These are phyloP conservation scores for Paralichthys olivaceus DNA, from an alignment of 2,113 vertebrate species.

Conservation along the genomic window DNA sequence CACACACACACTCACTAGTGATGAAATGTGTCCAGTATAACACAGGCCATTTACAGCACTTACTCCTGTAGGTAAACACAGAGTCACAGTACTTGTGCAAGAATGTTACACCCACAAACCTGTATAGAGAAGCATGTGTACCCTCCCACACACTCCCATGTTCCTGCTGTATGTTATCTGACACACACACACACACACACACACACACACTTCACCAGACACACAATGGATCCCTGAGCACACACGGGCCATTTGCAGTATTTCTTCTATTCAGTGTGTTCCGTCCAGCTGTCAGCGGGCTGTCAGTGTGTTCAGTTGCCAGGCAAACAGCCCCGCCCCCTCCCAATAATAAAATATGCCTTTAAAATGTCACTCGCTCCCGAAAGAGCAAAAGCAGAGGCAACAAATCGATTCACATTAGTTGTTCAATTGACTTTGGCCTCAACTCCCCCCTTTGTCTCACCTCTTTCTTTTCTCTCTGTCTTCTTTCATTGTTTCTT, in stretches of 20 bases:
- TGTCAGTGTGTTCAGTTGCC: constrained; percentile 70
- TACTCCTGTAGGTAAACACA: constrained; percentile 34
- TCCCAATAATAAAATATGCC: constrained; percentile 82
- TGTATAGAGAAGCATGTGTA: not conserved
- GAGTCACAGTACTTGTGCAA: not conserved
- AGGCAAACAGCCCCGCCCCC: constrained; percentile 72
- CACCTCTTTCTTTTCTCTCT: constrained; percentile 9
- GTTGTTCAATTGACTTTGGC: constrained; percentile 86
- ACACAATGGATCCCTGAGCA: constrained; percentile 54
- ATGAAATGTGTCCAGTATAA: not conserved
- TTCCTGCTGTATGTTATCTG: constrained; percentile 30
- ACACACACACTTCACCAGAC: not conserved
- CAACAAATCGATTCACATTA: constrained; percentile 86
- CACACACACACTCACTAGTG: constrained; percentile 1
- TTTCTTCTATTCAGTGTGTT: constrained; percentile 70
- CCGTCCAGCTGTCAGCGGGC: constrained; percentile 73
- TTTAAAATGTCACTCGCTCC: constrained; percentile 85
- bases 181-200: constrained; percentile 15
- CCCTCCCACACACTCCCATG: constrained; percentile 16
- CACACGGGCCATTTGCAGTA: constrained; percentile 61
- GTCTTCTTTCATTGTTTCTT: not conserved
- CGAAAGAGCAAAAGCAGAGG: constrained; percentile 78
- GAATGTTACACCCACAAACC: constrained; percentile 20
- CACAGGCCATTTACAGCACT: constrained; percentile 37
- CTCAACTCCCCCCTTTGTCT: constrained; percentile 69